A percentile compares a stretch with the other conserved stretches of the same genome.
phyloP scores from a whole-genome alignment of 2,888 invertebrate genomes.

The Tachystola acroxantha region DNA sequence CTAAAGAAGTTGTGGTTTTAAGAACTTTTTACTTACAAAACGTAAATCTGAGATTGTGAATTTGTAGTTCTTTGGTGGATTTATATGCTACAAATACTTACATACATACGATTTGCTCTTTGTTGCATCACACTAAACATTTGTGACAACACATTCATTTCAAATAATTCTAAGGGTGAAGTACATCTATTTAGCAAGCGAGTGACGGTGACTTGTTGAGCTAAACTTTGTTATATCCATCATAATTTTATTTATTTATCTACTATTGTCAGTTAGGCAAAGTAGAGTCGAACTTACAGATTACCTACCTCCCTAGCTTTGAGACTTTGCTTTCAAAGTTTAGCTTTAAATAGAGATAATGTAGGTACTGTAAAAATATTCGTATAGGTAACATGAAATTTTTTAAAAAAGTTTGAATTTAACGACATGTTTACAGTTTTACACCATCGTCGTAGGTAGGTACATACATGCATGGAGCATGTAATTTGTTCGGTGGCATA shows the following conservation, averaged over 20 bases:
- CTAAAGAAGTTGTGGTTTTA: constrained; percentile 2
- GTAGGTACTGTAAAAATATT: too few relatives aligned
- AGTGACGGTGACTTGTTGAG: not conserved
- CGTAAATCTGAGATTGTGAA: too few relatives aligned
- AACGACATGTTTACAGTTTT: not conserved
- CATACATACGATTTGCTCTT: not conserved
- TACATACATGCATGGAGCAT: not conserved
- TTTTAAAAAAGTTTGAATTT: too few relatives aligned
- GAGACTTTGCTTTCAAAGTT: not conserved
- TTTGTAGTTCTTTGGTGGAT: not conserved
- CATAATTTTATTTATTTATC: too few relatives aligned
- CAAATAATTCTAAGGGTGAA: too few relatives aligned
- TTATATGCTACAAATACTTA: too few relatives aligned
- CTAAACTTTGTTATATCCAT: not conserved
- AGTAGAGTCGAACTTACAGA: too few relatives aligned
- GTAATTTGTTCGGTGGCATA: not conserved
- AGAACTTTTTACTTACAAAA: too few relatives aligned
- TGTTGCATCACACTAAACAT: not conserved
- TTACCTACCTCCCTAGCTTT: too few relatives aligned
- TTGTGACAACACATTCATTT: not conserved
- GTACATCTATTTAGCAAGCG: not conserved
- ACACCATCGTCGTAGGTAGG: not conserved
- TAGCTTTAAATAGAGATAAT: too few relatives aligned
- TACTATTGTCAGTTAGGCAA: too few relatives aligned
- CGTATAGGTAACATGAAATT: too few relatives aligned